A percentile compares a stretch with the other conserved stretches of the same genome.
Evolutionary conservation across 2,113 vertebrate genomes (phyloP).

Genomic region (Misgurnus mizolepis): DNA sequence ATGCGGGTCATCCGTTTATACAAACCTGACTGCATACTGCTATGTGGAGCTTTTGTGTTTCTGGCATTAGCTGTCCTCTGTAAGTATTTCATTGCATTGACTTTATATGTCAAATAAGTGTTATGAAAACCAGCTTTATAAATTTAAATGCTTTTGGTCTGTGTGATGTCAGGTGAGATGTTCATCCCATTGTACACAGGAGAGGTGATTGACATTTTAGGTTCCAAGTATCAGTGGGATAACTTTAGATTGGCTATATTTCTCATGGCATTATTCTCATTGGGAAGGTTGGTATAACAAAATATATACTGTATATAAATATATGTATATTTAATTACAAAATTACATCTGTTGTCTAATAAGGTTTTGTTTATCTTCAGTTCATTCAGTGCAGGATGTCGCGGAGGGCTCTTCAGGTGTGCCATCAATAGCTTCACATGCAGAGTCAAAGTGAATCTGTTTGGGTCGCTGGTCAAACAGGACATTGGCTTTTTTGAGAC

Average conservation of each 20-base stretch:
- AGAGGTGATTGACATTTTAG: constrained; percentile 80
- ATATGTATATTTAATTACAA: not conserved
- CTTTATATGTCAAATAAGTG: not conserved
- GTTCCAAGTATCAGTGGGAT: constrained; percentile 59
- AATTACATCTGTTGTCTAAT: not conserved
- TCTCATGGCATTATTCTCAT: constrained; percentile 74
- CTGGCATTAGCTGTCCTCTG: constrained; percentile 71
- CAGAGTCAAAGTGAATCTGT: constrained; percentile 66
- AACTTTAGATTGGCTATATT: constrained; percentile 69
- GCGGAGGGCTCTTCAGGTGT: constrained; percentile 68
- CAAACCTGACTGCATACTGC: constrained; percentile 47
- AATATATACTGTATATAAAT: not conserved
- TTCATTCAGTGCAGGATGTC: constrained; percentile 67
- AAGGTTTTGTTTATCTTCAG: constrained; percentile 44
- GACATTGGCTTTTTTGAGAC: constrained; percentile 75
- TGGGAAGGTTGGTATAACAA: constrained; percentile 77
- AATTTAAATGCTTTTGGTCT: not conserved
- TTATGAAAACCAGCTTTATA: not conserved
- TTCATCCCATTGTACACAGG: constrained; percentile 78
- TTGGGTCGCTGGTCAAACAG: constrained; percentile 66
- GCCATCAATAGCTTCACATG: constrained; percentile 61
- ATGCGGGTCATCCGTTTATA: constrained; percentile 64
- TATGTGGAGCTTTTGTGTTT: constrained; percentile 67
- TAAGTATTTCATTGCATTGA: constrained; percentile 61
- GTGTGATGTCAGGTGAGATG: constrained; percentile 64